Percentiles rank a stretch among this genome's conserved stretches.
Evolutionary conservation across 64 coral and sea anemone genomes (phyloP).

Genomic region (Montipora sp.): DNA sequence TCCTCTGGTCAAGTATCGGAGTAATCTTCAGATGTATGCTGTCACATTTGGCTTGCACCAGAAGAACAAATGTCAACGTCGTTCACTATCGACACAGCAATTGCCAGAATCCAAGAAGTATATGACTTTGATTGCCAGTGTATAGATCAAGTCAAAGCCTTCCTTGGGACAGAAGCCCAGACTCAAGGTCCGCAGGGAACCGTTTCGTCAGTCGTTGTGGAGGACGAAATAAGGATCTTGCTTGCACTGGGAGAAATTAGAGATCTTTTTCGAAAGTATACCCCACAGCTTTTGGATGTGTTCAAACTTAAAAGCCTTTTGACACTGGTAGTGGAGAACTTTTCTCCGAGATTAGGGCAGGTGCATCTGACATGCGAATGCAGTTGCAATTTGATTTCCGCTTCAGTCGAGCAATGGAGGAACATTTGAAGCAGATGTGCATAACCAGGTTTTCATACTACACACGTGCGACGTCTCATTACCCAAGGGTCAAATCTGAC

Average conservation of each 20-base stretch:
- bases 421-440: too few relatives aligned
- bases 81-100: conserved; percentile 14
- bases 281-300: conserved; percentile 16
- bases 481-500: conserved; percentile 8
- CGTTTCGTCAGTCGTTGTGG: conserved; percentile 47
- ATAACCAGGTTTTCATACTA: not conserved
- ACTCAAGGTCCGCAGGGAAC: conserved; percentile 61
- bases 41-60: conserved; percentile 71
- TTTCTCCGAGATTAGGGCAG: not conserved
- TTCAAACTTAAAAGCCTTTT: conserved; percentile 20
- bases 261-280: not conserved
- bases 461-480: not conserved
- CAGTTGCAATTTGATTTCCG: not conserved
- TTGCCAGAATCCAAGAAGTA: conserved; percentile 61
- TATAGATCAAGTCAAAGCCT: conserved; percentile 50
- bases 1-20: conserved; percentile 61
- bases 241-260: conserved; percentile 44
- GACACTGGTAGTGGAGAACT: not conserved
- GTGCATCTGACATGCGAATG: not conserved
- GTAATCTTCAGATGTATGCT: conserved; percentile 36
- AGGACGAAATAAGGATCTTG: conserved; percentile 64
- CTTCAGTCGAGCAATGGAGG: not conserved
- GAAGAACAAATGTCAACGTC: conserved; percentile 34
- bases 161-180: conserved; percentile 48
- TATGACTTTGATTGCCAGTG: conserved; percentile 67